phyloP scores from a whole-genome alignment of 2,797 vertebrate genomes.

The Mormyrops boulengeri region DNA sequence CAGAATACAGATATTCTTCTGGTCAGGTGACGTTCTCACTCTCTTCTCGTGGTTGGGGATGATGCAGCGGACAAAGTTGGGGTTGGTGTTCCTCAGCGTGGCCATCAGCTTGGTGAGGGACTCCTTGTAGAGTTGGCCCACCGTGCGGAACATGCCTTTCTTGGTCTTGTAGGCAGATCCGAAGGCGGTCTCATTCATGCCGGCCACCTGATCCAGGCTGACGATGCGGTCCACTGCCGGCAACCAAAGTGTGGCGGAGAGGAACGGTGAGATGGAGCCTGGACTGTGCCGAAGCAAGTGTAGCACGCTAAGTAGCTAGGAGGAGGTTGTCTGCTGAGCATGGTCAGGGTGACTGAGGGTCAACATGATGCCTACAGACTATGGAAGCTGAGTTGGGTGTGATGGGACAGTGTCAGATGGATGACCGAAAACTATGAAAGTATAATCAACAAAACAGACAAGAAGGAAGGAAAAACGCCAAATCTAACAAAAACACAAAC shows the following conservation, averaged over 20 bases:
- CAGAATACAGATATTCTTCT: not conserved
- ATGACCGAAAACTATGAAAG: not conserved
- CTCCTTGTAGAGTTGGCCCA: constrained; percentile 95
- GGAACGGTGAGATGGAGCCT: not conserved
- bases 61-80: constrained; percentile 97
- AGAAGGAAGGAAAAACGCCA: not conserved
- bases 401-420: constrained; percentile 1
- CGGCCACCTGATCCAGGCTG: constrained; percentile 92
- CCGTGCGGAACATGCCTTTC: constrained; percentile 96
- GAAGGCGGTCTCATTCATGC: constrained; percentile 91
- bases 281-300: not conserved
- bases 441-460: not conserved
- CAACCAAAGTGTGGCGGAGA: not conserved
- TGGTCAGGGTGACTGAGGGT: constrained; percentile 13
- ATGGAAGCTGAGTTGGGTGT: not conserved
- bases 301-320: not conserved
- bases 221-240: constrained; percentile 89
- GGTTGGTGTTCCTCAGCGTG: constrained; percentile 93
- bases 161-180: constrained; percentile 94
- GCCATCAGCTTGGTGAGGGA: constrained; percentile 95
- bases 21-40: constrained; percentile 48
- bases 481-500: not conserved
- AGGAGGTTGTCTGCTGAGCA: not conserved
- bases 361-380: not conserved
- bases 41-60: constrained; percentile 97